These are phyloP conservation scores for Eutrigla gurnardus DNA, from an alignment of 2,797 vertebrate species.

Conservation along the genomic window DNA sequence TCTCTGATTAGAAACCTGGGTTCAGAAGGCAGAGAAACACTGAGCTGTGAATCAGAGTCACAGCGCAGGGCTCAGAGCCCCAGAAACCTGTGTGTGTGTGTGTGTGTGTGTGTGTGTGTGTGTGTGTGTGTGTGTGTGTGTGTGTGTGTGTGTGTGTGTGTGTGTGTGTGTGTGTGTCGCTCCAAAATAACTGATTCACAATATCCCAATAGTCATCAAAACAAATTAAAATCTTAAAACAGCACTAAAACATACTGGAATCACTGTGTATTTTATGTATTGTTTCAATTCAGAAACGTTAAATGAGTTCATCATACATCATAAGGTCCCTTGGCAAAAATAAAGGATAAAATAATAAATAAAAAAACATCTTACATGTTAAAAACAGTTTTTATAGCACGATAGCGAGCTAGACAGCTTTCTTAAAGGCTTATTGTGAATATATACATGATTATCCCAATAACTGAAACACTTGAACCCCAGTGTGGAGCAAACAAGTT, in stretches of 20 bases:
- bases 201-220: not conserved
- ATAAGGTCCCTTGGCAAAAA: not conserved
- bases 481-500: not conserved
- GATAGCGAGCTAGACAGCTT: not conserved
- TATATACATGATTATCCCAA: too few species aligned
- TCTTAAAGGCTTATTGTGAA: too few species aligned
- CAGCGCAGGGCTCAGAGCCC: constrained; percentile 42
- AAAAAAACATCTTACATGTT: not conserved
- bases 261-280: not conserved
- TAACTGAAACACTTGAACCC: too few species aligned
- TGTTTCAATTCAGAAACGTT: too few species aligned
- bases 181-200: not conserved
- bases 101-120: too few species aligned
- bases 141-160: not conserved
- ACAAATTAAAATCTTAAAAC: not conserved
- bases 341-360: too few species aligned
- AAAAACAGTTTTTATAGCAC: not conserved
- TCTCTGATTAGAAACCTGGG: constrained; percentile 83
- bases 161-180: too few species aligned
- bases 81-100: constrained; percentile 15
- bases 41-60: constrained; percentile 74
- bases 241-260: not conserved
- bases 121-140: too few species aligned
- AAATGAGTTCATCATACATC: not conserved
- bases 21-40: constrained; percentile 74